phyloP scores from a whole-genome alignment of 1,140 invertebrate genomes.

The Platorchestia sp. region DNA sequence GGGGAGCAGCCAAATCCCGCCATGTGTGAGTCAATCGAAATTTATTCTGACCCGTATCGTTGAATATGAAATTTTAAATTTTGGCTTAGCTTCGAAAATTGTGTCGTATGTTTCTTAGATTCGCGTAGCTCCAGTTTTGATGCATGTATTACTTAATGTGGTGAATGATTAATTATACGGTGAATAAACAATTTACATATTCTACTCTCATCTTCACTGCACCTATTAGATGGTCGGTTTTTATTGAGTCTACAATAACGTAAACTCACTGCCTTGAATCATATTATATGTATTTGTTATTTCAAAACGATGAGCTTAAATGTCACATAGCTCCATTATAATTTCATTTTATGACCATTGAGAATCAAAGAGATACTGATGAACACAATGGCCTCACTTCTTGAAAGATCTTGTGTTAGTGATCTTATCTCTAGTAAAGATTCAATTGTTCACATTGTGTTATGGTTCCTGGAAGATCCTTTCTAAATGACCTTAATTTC shows the following conservation, averaged over 20 bases:
- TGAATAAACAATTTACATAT: too few relatives aligned
- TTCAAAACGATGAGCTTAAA: not conserved
- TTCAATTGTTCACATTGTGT: too few relatives aligned
- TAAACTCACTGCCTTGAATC: not conserved
- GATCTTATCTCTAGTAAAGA: too few relatives aligned
- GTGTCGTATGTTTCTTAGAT: not conserved
- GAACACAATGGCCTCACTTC: not conserved
- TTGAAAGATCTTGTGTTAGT: too few relatives aligned
- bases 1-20: not conserved
- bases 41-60: not conserved
- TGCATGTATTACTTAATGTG: not conserved
- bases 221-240: not conserved
- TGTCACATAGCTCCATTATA: not conserved
- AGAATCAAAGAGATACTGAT: not conserved
- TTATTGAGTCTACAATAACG: not conserved
- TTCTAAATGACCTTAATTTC: too few relatives aligned
- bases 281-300: not conserved
- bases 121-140: not conserved
- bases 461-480: too few relatives aligned
- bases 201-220: not conserved
- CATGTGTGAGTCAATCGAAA: slow-evolving; percentile 10
- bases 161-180: too few relatives aligned
- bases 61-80: not conserved
- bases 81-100: not conserved
- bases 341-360: not conserved